Base-by-base conservation (phyloP, 92 coral and sea anemone species). In the Galaxea fascicularis region DNA sequence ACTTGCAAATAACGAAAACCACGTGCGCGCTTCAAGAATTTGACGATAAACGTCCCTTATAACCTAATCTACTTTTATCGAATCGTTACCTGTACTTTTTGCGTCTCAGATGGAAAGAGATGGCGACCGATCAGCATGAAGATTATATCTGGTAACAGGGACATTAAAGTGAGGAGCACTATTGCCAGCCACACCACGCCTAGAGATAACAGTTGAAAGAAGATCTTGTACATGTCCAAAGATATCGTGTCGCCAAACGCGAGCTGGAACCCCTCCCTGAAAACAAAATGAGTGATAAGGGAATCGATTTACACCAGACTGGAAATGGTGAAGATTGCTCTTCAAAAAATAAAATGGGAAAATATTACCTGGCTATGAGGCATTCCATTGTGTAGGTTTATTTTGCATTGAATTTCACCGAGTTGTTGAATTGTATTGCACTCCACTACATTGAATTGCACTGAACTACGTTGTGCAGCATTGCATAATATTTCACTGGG, bases 111-210 rank as follows among this genome's bases (percentile, higher is more conserved):
- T 15, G 98, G 92, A 66, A 69, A 86, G 53, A 92, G 85, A 81
- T 92, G 98, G 41, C 98, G 93, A 41, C 87, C 90, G 25, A 94
- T 79, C 28, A 95, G 74, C 98, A 94, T 96, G 65, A 87, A 88
- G 9, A 93, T 41, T 56, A 96, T 85, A 54, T 96, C 98, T 17
- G 98, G 98, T 45, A 94, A 77, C 16, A 96, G 80, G 0, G 95
- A 82, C 49, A 92, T 51, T 20, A 75, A 74, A 10, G 86, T 73
- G 7, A 96, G 91, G n/a, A 90, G 69, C 11, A 94, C 1, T 8
- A 94, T 74, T 39, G 92, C 98, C 28, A 94, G 73, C 98, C 98
- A 96, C 0, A 85, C 88, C 64, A 93, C 89, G 64, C 93, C 95
- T 75, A 92, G 85, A 20, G 86, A 74, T 31, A 92, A 86, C 14